Evolutionary conservation across 2,113 vertebrate species (phyloP).

Genomic region (Uria lomvia): DNA sequence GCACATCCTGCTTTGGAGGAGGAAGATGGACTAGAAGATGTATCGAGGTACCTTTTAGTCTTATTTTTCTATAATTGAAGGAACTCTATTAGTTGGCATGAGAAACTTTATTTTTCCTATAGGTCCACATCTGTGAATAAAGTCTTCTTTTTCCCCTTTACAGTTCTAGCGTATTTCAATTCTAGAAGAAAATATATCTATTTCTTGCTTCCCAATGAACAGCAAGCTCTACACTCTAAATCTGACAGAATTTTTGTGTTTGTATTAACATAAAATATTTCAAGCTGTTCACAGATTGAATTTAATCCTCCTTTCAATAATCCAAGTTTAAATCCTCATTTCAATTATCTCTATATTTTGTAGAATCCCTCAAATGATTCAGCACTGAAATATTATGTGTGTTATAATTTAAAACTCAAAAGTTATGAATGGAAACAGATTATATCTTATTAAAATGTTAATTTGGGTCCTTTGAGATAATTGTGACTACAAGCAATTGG

Average conservation of each 20-base stretch:
- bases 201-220: slow-evolving; percentile 9
- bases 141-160: not conserved
- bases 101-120: not conserved
- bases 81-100: not conserved
- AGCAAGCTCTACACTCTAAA: not conserved
- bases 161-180: not conserved
- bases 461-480: slow-evolving; percentile 48
- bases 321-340: slow-evolving; percentile 63
- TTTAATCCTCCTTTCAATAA: slow-evolving; percentile 64
- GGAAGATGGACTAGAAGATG: not conserved
- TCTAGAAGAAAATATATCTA: not conserved
- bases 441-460: slow-evolving; percentile 65
- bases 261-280: slow-evolving; percentile 51
- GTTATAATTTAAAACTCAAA: slow-evolving; percentile 35
- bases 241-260: slow-evolving; percentile 30
- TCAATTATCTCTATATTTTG: slow-evolving; percentile 62
- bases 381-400: not conserved
- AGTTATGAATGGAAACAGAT: slow-evolving; percentile 53
- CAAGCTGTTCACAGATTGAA: slow-evolving; percentile 64
- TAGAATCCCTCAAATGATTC: slow-evolving; percentile 50
- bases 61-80: not conserved
- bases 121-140: not conserved
- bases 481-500: slow-evolving; percentile 14
- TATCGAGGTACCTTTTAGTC: fast-evolving
- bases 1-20: not conserved